Base-by-base conservation (phyloP, 1,140 invertebrate genomes). In the Paramacrobiotus metropolitanus region DNA sequence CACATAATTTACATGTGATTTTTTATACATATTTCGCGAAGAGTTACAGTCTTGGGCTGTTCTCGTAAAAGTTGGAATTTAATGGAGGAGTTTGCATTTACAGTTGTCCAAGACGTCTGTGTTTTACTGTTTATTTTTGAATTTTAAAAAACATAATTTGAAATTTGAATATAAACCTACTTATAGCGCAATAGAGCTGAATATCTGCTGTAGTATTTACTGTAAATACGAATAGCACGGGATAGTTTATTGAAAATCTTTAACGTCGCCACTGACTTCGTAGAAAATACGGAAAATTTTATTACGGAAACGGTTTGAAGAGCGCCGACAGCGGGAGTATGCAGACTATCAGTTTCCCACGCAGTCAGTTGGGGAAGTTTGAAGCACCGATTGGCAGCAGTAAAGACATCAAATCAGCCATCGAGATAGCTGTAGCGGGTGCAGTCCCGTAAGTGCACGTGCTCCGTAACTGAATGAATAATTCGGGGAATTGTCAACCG, bases 291-390 rank as follows among this genome's bases (percentile, higher is more conserved):
- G n/a, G n/a, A n/a, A 77, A 77, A 65, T 64, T 77, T 62, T 77
- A 75, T 64, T 77, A 77, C 70, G 76, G 76, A 29, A 76, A 76
- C 3, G 72, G 70, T 24, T 75, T 77, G 66, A 76, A 76, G 62
- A 63, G 76, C 55, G 75, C 76, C 59, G 76, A 77, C 68, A 73
- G 70, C n/a, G 72, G 71, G 29, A 73, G 73, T 60, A 66, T 69
- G 2, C 69, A 24, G 65, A 72, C 30, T 62, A 73, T 30, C 65
- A 68, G 18, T 66, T 65, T 48, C 61, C 69, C 3, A 60, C 15
- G 48, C 24, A 24, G 4, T 0, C 4, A 28, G 15, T 15, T 65
- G 29, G 72, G 71, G 21, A 67, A 70, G 45, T 74, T 70, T 55
- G 68, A 73, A 61, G 73, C 76, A 34, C 69, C 70, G 4, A 75